Base-by-base conservation (phyloP, 2,888 invertebrate species). In the Melipona beecheii region DNA sequence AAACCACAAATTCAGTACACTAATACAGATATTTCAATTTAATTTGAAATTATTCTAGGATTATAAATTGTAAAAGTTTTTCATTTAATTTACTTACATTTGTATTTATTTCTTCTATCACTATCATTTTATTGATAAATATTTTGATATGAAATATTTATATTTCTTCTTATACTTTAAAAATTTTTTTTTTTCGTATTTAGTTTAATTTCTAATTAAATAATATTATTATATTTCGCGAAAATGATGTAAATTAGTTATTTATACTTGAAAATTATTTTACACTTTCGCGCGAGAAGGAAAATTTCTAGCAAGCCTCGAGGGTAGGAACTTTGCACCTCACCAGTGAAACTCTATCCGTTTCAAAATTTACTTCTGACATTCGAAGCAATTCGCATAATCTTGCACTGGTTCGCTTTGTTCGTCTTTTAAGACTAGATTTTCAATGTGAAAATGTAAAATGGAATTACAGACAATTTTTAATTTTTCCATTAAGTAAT, bases 351-450 rank as follows among this genome's bases (percentile, higher is more conserved):
- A 66, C 71, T 75, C 60, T 75, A 71, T 72, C 60, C 82, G 52
- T 72, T 54, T 17, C 65, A 43, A 50, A 74, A 79, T 75, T 83
- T 81, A 66, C 71, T 80, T 21, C 60, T 31, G 65, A 50, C 71
- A 66, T 66, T 65, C 66, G 31, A 60, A 65, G 64, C 75, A 75
- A 83, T 80, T 83, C 81, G 75, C 71, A 83, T 81, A 81, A 74
- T 81, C 43, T 81, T 56, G 56, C 72, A 54, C 56, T 50, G 31
- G 36, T 49, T 64, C 71, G 73, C 68, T 71, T 66, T 76, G 68
- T 76, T 73, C 27, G 15, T 24, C 52, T 58, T 49, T 49, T 50
- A 43, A 36, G 60, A 21, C 36, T 64, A 73, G 65, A 72, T 72
- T 31, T 31, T 31, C 60, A 21, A n/a, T 50, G 60, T 27, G 24